Conservation (phyloP, 2,797 vertebrate genomes). For the Anomalospiza imberbis region DNA sequence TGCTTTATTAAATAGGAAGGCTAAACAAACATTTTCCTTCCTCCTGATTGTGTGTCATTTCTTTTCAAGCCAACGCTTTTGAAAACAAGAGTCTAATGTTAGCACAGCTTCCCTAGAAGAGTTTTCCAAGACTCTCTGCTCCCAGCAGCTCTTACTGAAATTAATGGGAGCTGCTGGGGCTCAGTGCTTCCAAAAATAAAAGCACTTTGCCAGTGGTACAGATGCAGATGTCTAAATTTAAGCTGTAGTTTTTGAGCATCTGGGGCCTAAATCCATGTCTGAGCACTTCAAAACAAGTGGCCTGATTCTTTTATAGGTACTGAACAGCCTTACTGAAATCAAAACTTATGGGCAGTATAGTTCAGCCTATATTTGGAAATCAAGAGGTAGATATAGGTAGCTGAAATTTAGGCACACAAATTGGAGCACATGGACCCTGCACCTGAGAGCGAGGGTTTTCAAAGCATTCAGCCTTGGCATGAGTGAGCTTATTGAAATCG, state of each 20-base stretch:
- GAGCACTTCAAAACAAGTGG: slow-evolving; percentile 24
- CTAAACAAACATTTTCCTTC: slow-evolving; percentile 53
- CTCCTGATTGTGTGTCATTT: slow-evolving; percentile 39
- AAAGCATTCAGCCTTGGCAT: neutral
- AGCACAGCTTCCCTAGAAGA: slow-evolving; percentile 49
- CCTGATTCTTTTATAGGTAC: slow-evolving; percentile 6
- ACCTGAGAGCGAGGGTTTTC: neutral
- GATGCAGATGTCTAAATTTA: slow-evolving; percentile 57
- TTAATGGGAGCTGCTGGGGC: slow-evolving; percentile 38
- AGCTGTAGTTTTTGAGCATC: slow-evolving; percentile 38
- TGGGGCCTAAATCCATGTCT: neutral
- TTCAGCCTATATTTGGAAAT: neutral
- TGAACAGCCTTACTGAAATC: neutral
- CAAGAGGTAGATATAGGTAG: neutral
- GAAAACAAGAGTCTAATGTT: slow-evolving; percentile 57
- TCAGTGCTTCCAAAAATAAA: slow-evolving; percentile 60
- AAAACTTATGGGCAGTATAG: neutral
- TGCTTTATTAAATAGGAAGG: slow-evolving; percentile 6
- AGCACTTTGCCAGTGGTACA: slow-evolving; percentile 14
- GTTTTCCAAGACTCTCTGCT: slow-evolving; percentile 45
- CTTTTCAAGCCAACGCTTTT: slow-evolving; percentile 36
- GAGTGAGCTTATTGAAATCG: neutral
- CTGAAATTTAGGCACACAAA: neutral
- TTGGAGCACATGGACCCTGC: neutral
- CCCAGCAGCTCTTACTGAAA: slow-evolving; percentile 38